Evolutionary conservation across 30 jellyfish, hydroid and myxozoan genomes (phyloP).

Genomic region (Aurelia aurita): DNA sequence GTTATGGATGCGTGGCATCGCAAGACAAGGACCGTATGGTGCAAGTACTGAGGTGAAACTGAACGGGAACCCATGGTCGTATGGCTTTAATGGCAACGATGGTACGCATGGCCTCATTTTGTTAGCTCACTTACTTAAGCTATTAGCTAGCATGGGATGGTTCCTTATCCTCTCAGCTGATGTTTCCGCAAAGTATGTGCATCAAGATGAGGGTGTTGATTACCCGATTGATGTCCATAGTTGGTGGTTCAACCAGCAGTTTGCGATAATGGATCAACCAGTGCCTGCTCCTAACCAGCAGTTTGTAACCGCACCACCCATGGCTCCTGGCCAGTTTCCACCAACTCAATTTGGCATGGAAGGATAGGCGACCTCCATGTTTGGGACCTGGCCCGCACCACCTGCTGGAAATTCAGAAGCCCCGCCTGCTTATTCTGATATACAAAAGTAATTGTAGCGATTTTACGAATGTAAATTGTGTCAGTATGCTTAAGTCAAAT

Average conservation of each 20-base stretch:
- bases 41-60: constrained; percentile 55
- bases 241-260: too few relatives aligned
- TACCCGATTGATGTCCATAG: constrained; percentile 93
- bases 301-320: constrained; percentile 22
- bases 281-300: constrained; percentile 11
- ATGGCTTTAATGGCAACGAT: constrained; percentile 62
- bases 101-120: constrained; percentile 83
- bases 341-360: constrained; percentile 64
- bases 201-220: constrained; percentile 82
- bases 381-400: constrained; percentile 28
- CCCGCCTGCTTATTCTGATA: constrained; percentile 10
- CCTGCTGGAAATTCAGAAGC: constrained; percentile 4
- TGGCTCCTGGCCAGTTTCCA: constrained; percentile 9
- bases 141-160: constrained; percentile 80
- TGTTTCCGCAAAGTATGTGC: constrained; percentile 80
- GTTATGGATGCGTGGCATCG: constrained; percentile 71
- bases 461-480: too few relatives aligned
- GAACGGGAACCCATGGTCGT: constrained; percentile 86
- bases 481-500: too few relatives aligned
- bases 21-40: constrained; percentile 56
- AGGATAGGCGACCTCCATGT: not conserved
- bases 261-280: constrained; percentile 54
- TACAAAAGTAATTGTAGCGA: too few relatives aligned
- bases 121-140: constrained; percentile 31
- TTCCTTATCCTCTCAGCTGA: constrained; percentile 78